These are phyloP conservation scores for Vidua macroura DNA, from an alignment of 2,113 vertebrate genomes.

Conservation along the genomic window DNA sequence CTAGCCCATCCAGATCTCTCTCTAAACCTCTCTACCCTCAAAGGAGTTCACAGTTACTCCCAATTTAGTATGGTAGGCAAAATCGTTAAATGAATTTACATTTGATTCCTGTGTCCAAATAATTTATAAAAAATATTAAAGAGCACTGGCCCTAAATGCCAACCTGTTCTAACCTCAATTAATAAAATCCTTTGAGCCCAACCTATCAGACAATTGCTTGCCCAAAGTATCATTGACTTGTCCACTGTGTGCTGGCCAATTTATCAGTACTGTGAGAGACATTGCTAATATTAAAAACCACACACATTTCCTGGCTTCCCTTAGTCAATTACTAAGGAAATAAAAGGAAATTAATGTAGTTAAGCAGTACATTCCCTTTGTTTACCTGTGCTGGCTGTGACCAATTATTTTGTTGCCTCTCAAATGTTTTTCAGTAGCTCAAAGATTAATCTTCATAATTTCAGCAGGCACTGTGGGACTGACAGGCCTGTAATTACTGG, in stretches of 20 bases:
- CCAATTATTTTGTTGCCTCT: background rate
- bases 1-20: background rate
- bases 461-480: background rate
- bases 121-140: background rate
- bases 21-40: background rate
- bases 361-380: background rate
- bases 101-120: background rate
- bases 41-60: background rate
- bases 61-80: background rate
- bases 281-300: fast-evolving
- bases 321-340: background rate
- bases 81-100: background rate
- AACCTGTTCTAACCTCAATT: background rate
- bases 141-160: background rate
- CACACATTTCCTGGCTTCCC: background rate
- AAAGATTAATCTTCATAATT: background rate
- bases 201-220: background rate
- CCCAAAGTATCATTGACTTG: background rate
- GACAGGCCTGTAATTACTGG: background rate
- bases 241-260: background rate
- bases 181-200: background rate
- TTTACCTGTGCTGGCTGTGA: background rate
- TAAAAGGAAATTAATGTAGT: background rate
- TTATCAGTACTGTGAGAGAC: background rate
- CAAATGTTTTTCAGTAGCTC: background rate